Percentiles rank a stretch among this genome's conserved stretches.
These are phyloP conservation scores for Lasioglossum calceatum DNA, from an alignment of 2,888 invertebrate genomes.

Conservation along the genomic window DNA sequence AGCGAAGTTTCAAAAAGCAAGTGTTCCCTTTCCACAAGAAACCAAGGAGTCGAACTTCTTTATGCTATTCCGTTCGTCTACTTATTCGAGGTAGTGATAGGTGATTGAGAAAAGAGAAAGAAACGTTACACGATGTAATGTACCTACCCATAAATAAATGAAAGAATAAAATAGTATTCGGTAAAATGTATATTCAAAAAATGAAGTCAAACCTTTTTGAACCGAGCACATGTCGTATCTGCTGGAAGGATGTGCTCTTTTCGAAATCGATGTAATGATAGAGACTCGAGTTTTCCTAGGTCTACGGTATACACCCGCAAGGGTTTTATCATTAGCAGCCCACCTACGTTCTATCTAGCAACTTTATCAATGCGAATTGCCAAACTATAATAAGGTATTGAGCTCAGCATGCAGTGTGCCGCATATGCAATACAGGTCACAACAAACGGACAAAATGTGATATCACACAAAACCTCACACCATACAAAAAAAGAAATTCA, in stretches of 20 bases:
- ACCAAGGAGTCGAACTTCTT: not conserved
- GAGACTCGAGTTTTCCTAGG: conserved; percentile 49
- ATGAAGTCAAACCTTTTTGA: not conserved
- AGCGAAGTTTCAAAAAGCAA: conserved; percentile 6
- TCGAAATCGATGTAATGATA: conserved; percentile 29
- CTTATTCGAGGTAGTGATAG: not conserved
- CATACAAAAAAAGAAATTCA: conserved; percentile 65
- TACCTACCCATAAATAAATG: not conserved
- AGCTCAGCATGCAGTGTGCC: conserved; percentile 79
- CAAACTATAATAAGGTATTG: conserved; percentile 72
- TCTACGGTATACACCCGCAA: conserved; percentile 57
- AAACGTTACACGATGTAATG: not conserved
- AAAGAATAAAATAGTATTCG: conserved; percentile 3
- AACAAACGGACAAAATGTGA: conserved; percentile 78
- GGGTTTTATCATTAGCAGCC: conserved; percentile 55
- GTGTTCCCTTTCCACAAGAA: conserved; percentile 10
- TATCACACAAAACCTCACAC: conserved; percentile 78
- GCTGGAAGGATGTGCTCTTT: conserved; percentile 20
- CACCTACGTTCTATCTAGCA: conserved; percentile 72
- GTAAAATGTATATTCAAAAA: conserved; percentile 8
- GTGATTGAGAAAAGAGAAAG: not conserved
- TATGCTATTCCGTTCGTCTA: conserved; percentile 4
- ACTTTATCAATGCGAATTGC: conserved; percentile 65
- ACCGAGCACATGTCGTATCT: conserved; percentile 24
- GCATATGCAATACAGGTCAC: conserved; percentile 77